Base-by-base conservation (phyloP, 2,113 vertebrate genomes). In the Felis catus region DNA sequence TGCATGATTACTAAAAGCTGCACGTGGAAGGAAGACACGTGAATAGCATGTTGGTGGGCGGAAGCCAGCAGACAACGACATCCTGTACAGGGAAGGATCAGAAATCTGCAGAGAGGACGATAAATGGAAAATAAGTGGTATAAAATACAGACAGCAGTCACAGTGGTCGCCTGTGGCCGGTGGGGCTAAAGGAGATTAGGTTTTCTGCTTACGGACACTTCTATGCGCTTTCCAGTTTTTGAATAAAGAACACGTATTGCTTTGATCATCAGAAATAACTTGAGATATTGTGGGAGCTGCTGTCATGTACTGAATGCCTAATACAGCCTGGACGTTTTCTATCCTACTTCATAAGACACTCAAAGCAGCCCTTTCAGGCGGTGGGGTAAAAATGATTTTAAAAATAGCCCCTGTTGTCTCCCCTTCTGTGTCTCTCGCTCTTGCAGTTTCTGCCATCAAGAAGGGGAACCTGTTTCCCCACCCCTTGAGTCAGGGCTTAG, bases 41-140 rank as follows among this genome's bases (percentile, higher is more conserved):
- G 36, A 48, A 3, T 15, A 55, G 55, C 25, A 15, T 1, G 23
- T 73, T 4, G 41, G 45, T 7, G 12, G 10, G 66, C 53, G 8
- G 16, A 71, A 93, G 48, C 78, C 2, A 39, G 33, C 9, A 48
- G 45, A 51, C 21, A 13, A 9, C 45, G 58, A 48, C 51, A 19
- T 21, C 1, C 1, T 2, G 3, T 16, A 1, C 1, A 53, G 5
- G 19, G 53, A 21, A 25, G 65, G 48, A 31, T 7, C 0, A 0
- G 4, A 85, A 45, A 63, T 58, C 53, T 27, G 3, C 1, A 61
- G 65, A 70, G 66, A 68, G 51, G 31, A 53, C 4, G 39, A 3
- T 1, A 21, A 27, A 19, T 0, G 3, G 61, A 16, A 33, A 81
- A 74, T 9, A 36, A 39, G 27, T 12, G 65, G 16, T 31, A 10